phyloP scores from a whole-genome alignment of 1,140 invertebrate genomes.

The Nebria ingens region DNA sequence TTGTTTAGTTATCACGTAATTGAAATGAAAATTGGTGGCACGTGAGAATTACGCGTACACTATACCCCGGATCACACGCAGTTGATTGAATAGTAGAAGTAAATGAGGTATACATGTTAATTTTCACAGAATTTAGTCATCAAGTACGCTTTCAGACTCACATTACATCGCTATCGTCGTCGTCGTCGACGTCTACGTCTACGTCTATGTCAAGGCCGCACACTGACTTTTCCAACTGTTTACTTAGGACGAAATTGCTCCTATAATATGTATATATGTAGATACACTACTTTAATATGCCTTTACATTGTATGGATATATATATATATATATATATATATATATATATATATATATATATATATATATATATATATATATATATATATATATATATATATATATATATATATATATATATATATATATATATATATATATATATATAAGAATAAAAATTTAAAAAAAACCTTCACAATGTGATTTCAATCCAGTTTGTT shows the following conservation, averaged over 20 bases:
- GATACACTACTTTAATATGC: too few relatives aligned
- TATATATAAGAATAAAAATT: not conserved
- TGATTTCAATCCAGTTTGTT: conserved; percentile 48
- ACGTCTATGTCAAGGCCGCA: too few relatives aligned
- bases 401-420: not conserved
- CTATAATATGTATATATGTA: not conserved
- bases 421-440: not conserved
- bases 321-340: conserved; percentile 3
- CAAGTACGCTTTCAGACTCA: not conserved
- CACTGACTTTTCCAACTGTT: too few relatives aligned
- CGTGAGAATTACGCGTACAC: too few relatives aligned
- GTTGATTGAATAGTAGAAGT: not conserved
- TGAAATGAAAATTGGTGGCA: too few relatives aligned
- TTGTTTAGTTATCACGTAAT: too few relatives aligned
- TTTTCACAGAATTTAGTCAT: not conserved
- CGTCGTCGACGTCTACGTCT: too few relatives aligned
- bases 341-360: not conserved
- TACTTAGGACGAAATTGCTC: not conserved
- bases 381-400: not conserved
- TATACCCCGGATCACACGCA: not conserved
- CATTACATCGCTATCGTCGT: too few relatives aligned
- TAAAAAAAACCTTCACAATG: conserved; percentile 39
- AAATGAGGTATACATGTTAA: not conserved
- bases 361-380: conserved; percentile 1
- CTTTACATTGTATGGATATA: not conserved